Evolutionary conservation across 2,888 invertebrate genomes (phyloP).

Genomic region (Meteorus cinctellus): DNA sequence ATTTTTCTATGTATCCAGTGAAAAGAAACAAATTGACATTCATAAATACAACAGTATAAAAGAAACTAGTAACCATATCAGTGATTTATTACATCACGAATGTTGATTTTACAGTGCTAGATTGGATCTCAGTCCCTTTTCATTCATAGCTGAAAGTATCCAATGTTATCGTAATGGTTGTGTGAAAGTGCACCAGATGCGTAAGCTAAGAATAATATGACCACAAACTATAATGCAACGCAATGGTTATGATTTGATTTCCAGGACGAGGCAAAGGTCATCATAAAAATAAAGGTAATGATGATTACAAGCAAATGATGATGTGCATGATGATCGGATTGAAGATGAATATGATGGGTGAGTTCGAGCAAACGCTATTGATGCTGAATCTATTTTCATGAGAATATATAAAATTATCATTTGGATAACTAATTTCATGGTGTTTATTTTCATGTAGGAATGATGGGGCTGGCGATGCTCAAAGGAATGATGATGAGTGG

Average conservation of each 20-base stretch:
- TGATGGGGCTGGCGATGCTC: slow-evolving; percentile 78
- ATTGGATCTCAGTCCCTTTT: too few relatives aligned
- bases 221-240: not conserved
- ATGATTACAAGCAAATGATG: slow-evolving; percentile 78
- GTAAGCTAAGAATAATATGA: too few relatives aligned
- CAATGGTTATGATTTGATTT: not conserved
- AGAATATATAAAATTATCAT: not conserved
- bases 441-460: slow-evolving; percentile 66
- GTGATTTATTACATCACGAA: too few relatives aligned
- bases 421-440: not conserved
- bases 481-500: slow-evolving; percentile 80
- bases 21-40: too few relatives aligned
- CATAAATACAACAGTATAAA: too few relatives aligned
- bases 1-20: too few relatives aligned
- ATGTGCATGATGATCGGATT: slow-evolving; percentile 79
- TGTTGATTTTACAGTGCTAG: too few relatives aligned
- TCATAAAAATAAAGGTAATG: slow-evolving; percentile 54
- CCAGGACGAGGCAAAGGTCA: slow-evolving; percentile 66
- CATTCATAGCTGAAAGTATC: too few relatives aligned
- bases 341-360: slow-evolving; percentile 79
- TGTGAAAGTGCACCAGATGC: too few relatives aligned
- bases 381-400: not conserved
- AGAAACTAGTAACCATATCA: too few relatives aligned
- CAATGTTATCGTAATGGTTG: too few relatives aligned
- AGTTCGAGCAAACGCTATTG: not conserved